Percentiles rank a stretch among this genome's conserved stretches.
These are phyloP conservation scores for Thalassophryne amazonica DNA, from an alignment of 2,797 vertebrate species.

Conservation along the genomic window DNA sequence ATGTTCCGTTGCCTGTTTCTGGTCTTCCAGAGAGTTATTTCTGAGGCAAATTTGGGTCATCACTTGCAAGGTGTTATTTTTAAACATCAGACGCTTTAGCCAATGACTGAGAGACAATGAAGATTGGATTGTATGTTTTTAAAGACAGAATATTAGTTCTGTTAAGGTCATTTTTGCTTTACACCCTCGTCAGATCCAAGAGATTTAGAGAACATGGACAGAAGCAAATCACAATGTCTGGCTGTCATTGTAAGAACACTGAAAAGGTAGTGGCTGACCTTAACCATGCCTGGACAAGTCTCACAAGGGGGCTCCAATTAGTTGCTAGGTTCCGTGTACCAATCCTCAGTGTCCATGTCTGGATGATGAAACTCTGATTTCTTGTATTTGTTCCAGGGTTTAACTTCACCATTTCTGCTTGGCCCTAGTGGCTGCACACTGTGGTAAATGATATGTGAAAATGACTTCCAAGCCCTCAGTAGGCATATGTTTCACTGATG, in stretches of 20 bases:
- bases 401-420: constrained; percentile 64
- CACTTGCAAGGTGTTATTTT: constrained; percentile 75
- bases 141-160: constrained; percentile 32
- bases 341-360: constrained; percentile 57
- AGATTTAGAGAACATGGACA: constrained; percentile 24
- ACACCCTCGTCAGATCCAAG: constrained; percentile 11
- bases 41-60: constrained; percentile 77
- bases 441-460: constrained; percentile 54
- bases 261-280: constrained; percentile 28
- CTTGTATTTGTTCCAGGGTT: constrained; percentile 64
- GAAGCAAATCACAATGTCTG: constrained; percentile 23
- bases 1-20: constrained; percentile 46
- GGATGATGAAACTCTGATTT: constrained; percentile 53
- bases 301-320: constrained; percentile 62
- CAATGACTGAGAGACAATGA: constrained; percentile 65
- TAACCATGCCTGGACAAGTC: constrained; percentile 25
- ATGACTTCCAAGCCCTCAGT: constrained; percentile 40
- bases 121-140: constrained; percentile 58
- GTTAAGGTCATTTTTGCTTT: constrained; percentile 6
- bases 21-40: constrained; percentile 71
- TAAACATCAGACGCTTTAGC: constrained; percentile 69
- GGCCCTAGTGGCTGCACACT: constrained; percentile 61
- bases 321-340: constrained; percentile 51
- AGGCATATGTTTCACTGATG: constrained; percentile 46
- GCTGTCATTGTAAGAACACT: constrained; percentile 29